Percentiles rank a stretch among this genome's conserved stretches.
Evolutionary conservation across 2,888 invertebrate genomes (phyloP).

Genomic region (Acleris emargana): DNA sequence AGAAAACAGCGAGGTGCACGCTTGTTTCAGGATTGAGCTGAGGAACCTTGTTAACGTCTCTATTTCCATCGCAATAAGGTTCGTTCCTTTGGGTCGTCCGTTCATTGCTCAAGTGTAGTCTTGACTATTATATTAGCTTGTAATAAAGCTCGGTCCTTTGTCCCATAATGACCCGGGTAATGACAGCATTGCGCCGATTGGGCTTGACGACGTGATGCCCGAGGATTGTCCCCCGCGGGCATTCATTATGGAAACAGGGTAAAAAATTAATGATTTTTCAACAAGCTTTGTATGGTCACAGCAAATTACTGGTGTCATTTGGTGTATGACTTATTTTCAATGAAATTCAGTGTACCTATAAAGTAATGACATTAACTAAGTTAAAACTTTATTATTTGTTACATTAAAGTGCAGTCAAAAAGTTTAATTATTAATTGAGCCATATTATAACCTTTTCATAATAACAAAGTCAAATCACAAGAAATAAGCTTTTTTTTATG

Average conservation of each 20-base stretch:
- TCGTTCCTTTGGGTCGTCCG: not conserved
- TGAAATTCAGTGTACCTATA: not conserved
- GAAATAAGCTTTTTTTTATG: too few species aligned
- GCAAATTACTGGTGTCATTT: conserved; percentile 50
- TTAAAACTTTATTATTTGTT: too few species aligned
- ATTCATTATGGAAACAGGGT: conserved; percentile 53
- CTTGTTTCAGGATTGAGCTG: too few species aligned
- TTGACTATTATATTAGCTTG: conserved; percentile 24
- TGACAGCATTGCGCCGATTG: conserved; percentile 52
- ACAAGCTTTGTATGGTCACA: conserved; percentile 44
- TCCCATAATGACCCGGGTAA: conserved; percentile 51
- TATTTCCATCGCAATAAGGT: not conserved
- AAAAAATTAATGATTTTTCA: conserved; percentile 53
- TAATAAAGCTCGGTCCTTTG: conserved; percentile 25
- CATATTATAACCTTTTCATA: too few species aligned
- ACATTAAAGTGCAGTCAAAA: too few species aligned
- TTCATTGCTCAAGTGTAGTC: not conserved
- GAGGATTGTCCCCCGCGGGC: conserved; percentile 55
- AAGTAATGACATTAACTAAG: too few species aligned
- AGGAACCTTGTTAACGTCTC: not conserved
- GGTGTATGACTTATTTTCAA: conserved; percentile 54
- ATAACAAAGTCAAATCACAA: too few species aligned
- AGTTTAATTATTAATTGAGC: too few species aligned
- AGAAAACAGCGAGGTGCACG: conserved; percentile 49
- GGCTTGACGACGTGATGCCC: conserved; percentile 28